Evolutionary conservation across 2,113 vertebrate genomes (phyloP), one percentile per base, ranked within the genome.

Genomic region (Benitochromis conjunctus): DNA sequence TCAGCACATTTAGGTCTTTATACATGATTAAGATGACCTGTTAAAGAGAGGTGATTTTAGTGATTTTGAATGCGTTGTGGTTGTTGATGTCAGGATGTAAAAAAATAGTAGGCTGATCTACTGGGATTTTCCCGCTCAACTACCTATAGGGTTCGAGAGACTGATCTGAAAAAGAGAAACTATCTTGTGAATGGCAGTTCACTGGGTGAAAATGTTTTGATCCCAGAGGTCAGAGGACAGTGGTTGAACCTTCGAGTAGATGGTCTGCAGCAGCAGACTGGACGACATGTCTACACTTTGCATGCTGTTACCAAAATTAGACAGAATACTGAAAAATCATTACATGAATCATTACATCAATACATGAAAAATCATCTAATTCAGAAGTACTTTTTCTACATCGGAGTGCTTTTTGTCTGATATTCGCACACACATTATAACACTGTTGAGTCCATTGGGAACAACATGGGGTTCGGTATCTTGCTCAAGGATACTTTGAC

Each of bases 21-120:
- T 34, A 34, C 6, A 1, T 34, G 13, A 13, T 58, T 9, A 58
- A 16, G 26, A 58, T 29, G 26, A 58, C 0, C 24, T 58, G 56
- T 13, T 58, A 31, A 58, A 31, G 57, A 31, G 9, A 31, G 16
- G 57, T 31, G 26, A 58, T 31, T 58, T 58, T 18, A 29, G 29
- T 4, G 2, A 16, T 7, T 1, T 7, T 54, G 53, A 29, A 3
- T 29, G 29, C 4, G 4, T 5, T 0, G 51, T 2, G 11, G 21
- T 0, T 57, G 55, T 9, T 31, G 26, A 31, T 31, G 14, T 58
- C 26, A 58, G 26, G 14, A 58, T 14, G 5, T 58, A 7, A 18
- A 58, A 58, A 31, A 58, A 31, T 5, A 58, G 57, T 29, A 57
- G n/a, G 56, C 26, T 58, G 56, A 9, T 58, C 29, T 31, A 18